Conservation (phyloP, 2,113 vertebrate species). For the Stigmatopora argus region DNA sequence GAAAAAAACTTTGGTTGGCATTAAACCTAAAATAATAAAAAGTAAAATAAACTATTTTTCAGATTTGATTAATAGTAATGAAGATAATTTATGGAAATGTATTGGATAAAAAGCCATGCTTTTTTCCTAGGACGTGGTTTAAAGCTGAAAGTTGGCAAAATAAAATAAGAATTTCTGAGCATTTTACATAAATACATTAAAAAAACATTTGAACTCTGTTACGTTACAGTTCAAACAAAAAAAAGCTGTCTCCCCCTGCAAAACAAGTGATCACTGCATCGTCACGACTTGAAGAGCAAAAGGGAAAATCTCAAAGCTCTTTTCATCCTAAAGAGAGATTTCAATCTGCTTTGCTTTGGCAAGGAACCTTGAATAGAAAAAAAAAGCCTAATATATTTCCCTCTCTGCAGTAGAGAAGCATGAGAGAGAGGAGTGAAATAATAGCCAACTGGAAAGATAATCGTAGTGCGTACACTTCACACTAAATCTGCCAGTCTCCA, state of each 20-base stretch:
- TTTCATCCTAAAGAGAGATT: conserved; percentile 51
- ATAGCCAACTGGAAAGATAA: conserved; percentile 49
- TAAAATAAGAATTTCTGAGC: not conserved
- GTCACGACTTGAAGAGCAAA: conserved; percentile 37
- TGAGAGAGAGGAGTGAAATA: conserved; percentile 31
- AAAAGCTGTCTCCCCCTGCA: conserved; percentile 6
- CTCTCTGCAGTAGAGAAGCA: conserved; percentile 38
- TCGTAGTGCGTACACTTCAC: conserved; percentile 37
- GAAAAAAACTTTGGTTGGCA: too few relatives aligned
- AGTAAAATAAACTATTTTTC: not conserved
- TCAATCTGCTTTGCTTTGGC: conserved; percentile 48
- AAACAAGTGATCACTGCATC: conserved; percentile 4
- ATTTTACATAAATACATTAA: not conserved
- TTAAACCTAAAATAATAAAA: too few relatives aligned
- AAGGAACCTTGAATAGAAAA: conserved; percentile 52
- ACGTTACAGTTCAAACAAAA: conserved; percentile 10
- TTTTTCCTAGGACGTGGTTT: not conserved
- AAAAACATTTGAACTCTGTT: not conserved
- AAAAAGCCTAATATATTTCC: conserved; percentile 35
- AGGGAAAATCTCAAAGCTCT: conserved; percentile 42
- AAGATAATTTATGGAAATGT: not conserved
- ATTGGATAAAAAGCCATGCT: not conserved
- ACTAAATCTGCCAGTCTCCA: conserved; percentile 46
- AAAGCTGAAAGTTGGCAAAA: not conserved
- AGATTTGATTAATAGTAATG: too few relatives aligned